These are phyloP conservation scores for Cinclus mexicanus DNA, from an alignment of 2,113 vertebrate species.

Conservation along the genomic window DNA sequence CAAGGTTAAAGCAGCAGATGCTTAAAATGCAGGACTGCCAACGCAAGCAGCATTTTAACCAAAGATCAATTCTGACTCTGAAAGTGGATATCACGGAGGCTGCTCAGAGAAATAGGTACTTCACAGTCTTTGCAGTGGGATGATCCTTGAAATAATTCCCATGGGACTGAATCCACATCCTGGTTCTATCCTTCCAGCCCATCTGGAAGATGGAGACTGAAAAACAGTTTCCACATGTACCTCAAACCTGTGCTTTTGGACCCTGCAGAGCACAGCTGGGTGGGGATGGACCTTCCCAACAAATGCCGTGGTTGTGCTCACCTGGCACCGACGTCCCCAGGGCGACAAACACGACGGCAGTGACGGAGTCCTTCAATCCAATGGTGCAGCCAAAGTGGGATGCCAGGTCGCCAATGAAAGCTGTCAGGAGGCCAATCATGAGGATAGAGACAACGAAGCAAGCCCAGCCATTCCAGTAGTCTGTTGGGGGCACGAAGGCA, in stretches of 20 bases:
- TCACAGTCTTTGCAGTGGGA: neutral
- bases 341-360: conserved; percentile 92
- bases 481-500: conserved; percentile 93
- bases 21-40: neutral
- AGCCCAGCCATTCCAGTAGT: conserved; percentile 96
- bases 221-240: neutral
- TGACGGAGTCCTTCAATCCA: conserved; percentile 95
- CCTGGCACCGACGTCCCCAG: conserved; percentile 95
- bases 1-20: neutral
- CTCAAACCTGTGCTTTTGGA: neutral
- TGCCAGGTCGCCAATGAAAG: conserved; percentile 92
- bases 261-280: neutral
- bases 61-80: neutral
- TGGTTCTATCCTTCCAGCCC: neutral
- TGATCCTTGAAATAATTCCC: neutral
- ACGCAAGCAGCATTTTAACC: neutral
- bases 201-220: neutral
- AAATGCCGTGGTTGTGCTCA: conserved; percentile 35
- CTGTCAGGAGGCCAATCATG: conserved; percentile 92
- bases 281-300: neutral
- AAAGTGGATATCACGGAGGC: neutral
- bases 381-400: conserved; percentile 97
- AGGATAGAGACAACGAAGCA: conserved; percentile 92
- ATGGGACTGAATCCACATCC: neutral
- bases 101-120: neutral